phyloP scores from a whole-genome alignment of 2,113 vertebrate species.

The Psittacula cyanocephala region DNA sequence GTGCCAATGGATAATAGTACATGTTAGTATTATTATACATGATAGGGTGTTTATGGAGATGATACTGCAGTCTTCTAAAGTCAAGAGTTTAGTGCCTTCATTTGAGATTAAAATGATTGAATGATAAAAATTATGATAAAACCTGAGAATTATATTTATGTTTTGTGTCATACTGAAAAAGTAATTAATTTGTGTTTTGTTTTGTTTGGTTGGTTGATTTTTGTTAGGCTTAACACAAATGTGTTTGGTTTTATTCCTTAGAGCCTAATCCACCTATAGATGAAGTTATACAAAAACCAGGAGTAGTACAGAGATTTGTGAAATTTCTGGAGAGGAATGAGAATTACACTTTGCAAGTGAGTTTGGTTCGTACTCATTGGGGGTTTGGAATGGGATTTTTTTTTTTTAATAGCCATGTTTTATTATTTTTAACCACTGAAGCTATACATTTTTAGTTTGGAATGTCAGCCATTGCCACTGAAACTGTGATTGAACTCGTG shows the following conservation, averaged over 20 bases:
- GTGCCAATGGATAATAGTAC: not conserved
- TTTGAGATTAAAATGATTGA: not conserved
- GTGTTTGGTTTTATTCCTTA: constrained; percentile 57
- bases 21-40: not conserved
- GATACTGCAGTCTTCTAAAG: not conserved
- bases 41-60: not conserved
- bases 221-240: not conserved
- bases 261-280: constrained; percentile 95
- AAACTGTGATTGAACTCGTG: not conserved
- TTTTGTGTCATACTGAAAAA: not conserved
- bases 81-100: not conserved
- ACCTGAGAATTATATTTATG: not conserved
- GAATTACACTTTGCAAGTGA: constrained; percentile 90
- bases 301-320: constrained; percentile 89
- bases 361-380: not conserved
- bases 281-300: constrained; percentile 90
- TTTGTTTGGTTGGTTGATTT: not conserved
- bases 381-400: not conserved
- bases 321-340: constrained; percentile 90
- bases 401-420: not conserved
- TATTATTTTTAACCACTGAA: not conserved
- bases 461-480: not conserved
- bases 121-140: not conserved
- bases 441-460: not conserved
- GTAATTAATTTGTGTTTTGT: not conserved